Evolutionary conservation across 2,797 vertebrate genomes (phyloP), one percentile per base, ranked within the genome.

Genomic region (Pogoniulus pusillus): DNA sequence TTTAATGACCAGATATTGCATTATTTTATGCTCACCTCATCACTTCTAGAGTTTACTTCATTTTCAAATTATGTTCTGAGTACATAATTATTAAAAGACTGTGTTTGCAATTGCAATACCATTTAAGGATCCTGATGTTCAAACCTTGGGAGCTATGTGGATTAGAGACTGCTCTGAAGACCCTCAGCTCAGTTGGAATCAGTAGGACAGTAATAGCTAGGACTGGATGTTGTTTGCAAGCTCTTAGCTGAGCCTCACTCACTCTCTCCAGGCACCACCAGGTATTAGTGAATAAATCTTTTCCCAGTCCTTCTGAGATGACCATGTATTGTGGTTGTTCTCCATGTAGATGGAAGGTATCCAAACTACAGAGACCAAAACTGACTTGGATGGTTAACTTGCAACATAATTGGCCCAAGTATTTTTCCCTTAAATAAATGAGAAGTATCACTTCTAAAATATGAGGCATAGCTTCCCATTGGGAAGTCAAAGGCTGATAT

Each of bases 121-220:
- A 18, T 29, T 64, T 43, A 43, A 41, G n/a, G 41, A 53, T 79
- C 18, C 29, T 22, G 41, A 14, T 24, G 13, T 35, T 80, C 32
- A 81, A 26, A 30, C 16, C 45, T 60, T 57, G 53, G 68, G 39
- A 84, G 27, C 24, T 51, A 20, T 45, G 57, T 20, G 39, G 14
- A 29, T 65, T 39, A 70, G 15, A 45, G 30, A 5, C 34, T 76
- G 24, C 24, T 55, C 68, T 75, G 27, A 72, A 86, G 43, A 64
- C 16, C 9, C 7, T 41, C 23, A 55, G 41, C 23, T 63, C 22
- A 39, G 18, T 0, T 72, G 54, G 72, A 68, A 23, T 60, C 22
- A 34, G 2, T 19, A 45, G 0, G 0, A 60, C 32, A 35, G 20
- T 8, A 83, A n/a, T 18, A 62, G 8, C 6, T 45, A 27, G 6